A percentile compares a stretch with the other conserved stretches of the same genome.
Conservation (phyloP, 2,113 vertebrate genomes). For the Aphyosemion australe region DNA sequence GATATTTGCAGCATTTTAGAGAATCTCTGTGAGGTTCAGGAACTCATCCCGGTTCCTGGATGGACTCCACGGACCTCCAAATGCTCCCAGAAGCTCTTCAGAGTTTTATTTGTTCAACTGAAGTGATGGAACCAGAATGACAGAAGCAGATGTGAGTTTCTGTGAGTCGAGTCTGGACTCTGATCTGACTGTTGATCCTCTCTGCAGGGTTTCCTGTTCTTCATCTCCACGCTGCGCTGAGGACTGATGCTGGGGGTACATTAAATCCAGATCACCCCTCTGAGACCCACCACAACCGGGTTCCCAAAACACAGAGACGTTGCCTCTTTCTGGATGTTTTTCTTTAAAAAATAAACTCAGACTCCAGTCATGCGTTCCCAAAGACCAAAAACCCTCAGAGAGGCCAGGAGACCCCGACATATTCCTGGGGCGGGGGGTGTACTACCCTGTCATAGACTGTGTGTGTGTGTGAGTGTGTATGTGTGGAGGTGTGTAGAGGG, state of each 20-base stretch:
- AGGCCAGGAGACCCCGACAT: no score
- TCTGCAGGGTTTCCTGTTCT: conserved; percentile 51
- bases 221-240: conserved; percentile 22
- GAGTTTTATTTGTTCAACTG: conserved; percentile 4
- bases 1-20: background rate
- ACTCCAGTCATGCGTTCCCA: no score
- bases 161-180: conserved; percentile 25
- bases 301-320: conserved; percentile 28
- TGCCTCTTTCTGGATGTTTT: conserved; percentile 41
- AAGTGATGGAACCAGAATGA: conserved; percentile 1
- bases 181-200: conserved; percentile 38
- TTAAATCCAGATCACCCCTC: conserved; percentile 53
- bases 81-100: background rate
- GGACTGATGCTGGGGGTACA: conserved; percentile 34
- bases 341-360: conserved; percentile 23
- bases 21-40: background rate
- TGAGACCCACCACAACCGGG: conserved; percentile 46
- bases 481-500: no score
- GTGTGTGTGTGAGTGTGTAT: no score
- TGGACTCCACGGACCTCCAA: no score
- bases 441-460: no score
- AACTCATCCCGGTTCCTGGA: background rate
- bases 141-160: conserved; percentile 26
- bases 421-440: no score
- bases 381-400: no score